Conservation (phyloP, 2,888 invertebrate genomes). For the Griposia aprilina region DNA sequence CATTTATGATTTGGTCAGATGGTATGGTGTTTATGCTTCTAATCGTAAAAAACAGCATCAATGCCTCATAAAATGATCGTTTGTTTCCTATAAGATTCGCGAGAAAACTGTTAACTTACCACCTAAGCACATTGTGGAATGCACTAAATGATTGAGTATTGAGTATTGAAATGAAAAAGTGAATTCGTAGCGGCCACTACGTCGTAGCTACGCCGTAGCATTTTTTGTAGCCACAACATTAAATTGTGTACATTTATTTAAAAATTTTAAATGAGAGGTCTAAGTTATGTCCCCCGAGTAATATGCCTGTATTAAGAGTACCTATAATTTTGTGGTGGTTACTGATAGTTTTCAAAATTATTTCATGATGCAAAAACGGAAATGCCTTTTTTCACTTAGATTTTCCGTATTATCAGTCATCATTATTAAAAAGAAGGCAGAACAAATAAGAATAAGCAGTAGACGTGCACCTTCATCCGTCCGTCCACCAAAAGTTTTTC, state of each 20-base stretch:
- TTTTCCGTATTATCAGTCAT: neutral
- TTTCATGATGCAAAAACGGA: neutral
- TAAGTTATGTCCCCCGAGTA: too few relatives aligned
- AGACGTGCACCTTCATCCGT: constrained; percentile 44
- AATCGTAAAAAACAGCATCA: neutral
- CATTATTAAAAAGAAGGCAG: neutral
- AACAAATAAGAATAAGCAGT: neutral
- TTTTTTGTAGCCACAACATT: neutral
- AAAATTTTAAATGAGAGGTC: neutral
- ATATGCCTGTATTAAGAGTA: neutral
- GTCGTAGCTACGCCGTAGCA: constrained; percentile 24
- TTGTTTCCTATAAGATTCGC: neutral
- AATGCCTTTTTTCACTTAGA: neutral
- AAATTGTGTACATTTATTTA: neutral
- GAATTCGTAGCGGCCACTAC: constrained; percentile 22
- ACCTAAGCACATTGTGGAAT: too few relatives aligned
- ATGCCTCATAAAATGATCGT: neutral
- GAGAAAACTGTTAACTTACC: too few relatives aligned
- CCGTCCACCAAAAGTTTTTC: constrained; percentile 69
- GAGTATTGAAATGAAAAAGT: neutral
- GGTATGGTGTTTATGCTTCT: neutral
- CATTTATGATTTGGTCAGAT: neutral
- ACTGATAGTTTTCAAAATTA: neutral
- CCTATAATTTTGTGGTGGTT: neutral
- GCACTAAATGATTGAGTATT: too few relatives aligned